A percentile compares a stretch with the other conserved stretches of the same genome.
Evolutionary conservation across 2,888 invertebrate species (phyloP).

Genomic region (Chymomyza procnemis): DNA sequence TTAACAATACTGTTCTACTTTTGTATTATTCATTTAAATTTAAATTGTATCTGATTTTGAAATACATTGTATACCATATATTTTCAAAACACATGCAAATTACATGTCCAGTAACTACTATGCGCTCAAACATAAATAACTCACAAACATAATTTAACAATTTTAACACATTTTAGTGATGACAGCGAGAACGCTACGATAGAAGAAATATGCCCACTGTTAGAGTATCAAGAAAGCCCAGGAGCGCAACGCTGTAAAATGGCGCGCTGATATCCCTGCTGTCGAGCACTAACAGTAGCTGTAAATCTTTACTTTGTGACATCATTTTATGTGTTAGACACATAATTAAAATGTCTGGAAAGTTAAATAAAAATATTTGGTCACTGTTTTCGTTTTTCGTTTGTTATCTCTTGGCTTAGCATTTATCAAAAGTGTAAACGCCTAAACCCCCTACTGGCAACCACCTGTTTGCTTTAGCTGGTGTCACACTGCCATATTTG

Average conservation of each 20-base stretch:
- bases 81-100: too few species aligned
- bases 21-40: too few species aligned
- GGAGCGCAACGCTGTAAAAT: neutral
- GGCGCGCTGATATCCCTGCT: neutral
- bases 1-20: too few species aligned
- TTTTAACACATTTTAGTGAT: too few species aligned
- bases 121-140: too few species aligned
- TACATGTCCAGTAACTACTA: too few species aligned
- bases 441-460: slow-evolving; percentile 14
- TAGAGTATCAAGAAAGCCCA: slow-evolving; percentile 10
- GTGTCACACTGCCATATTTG: neutral
- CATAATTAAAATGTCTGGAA: slow-evolving; percentile 54
- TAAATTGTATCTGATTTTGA: too few species aligned
- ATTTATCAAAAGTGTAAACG: slow-evolving; percentile 1
- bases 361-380: slow-evolving; percentile 32
- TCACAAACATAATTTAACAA: too few species aligned
- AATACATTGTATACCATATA: too few species aligned
- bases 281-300: neutral
- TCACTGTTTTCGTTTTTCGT: slow-evolving; percentile 37
- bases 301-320: slow-evolving; percentile 1
- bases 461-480: slow-evolving; percentile 50
- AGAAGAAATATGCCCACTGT: neutral
- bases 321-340: slow-evolving; percentile 43
- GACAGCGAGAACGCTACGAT: too few species aligned
- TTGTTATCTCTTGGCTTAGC: slow-evolving; percentile 1